Evolutionary conservation across 2,113 vertebrate species (phyloP).

Genomic region (Smithornis capensis): DNA sequence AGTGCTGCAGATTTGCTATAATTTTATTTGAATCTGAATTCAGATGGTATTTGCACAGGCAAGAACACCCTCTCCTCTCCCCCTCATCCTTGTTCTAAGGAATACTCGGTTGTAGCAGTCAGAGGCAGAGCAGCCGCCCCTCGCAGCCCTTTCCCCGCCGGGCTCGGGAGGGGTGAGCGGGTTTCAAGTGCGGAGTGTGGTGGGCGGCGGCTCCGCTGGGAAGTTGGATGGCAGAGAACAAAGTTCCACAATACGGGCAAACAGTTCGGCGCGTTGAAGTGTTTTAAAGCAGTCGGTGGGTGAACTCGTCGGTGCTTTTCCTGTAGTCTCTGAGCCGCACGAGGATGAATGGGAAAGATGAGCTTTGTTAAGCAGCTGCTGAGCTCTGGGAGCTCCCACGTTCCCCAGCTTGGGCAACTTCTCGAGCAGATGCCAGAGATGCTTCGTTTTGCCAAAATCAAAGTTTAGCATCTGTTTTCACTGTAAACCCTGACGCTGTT

Average conservation of each 20-base stretch:
- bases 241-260: neutral
- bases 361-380: neutral
- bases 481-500: neutral
- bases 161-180: neutral
- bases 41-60: neutral
- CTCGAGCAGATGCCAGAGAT: neutral
- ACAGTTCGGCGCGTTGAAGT: accelerated
- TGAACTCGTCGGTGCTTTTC: neutral
- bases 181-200: accelerated
- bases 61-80: neutral
- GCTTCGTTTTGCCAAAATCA: neutral
- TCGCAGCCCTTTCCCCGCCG: neutral
- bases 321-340: neutral
- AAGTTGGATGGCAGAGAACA: neutral
- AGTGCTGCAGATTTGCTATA: slow-evolving; percentile 7
- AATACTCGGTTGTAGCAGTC: neutral
- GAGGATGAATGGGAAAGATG: neutral
- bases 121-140: neutral
- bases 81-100: neutral
- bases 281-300: neutral
- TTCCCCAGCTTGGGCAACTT: neutral
- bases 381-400: neutral
- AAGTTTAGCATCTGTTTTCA: neutral
- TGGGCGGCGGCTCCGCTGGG: neutral
- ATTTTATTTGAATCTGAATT: slow-evolving; percentile 24